phyloP scores from a whole-genome alignment of 2,888 invertebrate genomes.

The Sarcophaga variegata region DNA sequence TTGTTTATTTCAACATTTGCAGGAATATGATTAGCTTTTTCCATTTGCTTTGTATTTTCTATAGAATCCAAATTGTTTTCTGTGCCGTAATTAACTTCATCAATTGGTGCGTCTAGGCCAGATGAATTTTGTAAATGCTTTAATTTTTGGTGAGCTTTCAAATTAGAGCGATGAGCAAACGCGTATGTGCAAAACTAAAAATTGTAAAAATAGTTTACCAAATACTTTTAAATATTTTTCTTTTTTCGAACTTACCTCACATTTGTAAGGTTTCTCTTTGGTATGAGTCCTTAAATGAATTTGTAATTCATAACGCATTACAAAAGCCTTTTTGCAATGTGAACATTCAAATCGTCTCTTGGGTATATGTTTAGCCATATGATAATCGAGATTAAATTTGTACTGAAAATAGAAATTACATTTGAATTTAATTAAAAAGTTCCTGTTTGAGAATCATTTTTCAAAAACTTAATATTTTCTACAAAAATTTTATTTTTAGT shows the following conservation, averaged over 20 bases:
- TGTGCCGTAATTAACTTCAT: neutral
- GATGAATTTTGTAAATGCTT: slow-evolving; percentile 83
- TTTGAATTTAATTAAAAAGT: neutral
- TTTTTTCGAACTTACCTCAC: slow-evolving; percentile 80
- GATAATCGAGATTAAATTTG: slow-evolving; percentile 77
- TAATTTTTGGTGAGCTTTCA: slow-evolving; percentile 80
- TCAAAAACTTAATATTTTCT: no score
- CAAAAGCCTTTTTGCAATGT: slow-evolving; percentile 70
- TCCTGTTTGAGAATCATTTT: no score
- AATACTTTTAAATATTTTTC: neutral
- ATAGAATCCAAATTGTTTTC: neutral
- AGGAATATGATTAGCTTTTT: neutral
- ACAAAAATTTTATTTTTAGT: no score
- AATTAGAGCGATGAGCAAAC: slow-evolving; percentile 90
- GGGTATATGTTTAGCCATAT: slow-evolving; percentile 88
- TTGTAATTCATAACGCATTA: slow-evolving; percentile 66
- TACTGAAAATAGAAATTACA: slow-evolving; percentile 59
- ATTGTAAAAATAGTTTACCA: neutral
- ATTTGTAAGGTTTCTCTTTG: slow-evolving; percentile 97
- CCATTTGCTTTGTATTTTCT: neutral
- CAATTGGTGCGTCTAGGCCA: neutral
- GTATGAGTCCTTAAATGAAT: slow-evolving; percentile 95
- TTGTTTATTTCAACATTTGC: neutral
- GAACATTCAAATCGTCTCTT: slow-evolving; percentile 75
- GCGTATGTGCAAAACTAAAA: slow-evolving; percentile 86